Evolutionary conservation across 2,113 vertebrate genomes (phyloP).

Genomic region (Sinocyclocheilus grahami): DNA sequence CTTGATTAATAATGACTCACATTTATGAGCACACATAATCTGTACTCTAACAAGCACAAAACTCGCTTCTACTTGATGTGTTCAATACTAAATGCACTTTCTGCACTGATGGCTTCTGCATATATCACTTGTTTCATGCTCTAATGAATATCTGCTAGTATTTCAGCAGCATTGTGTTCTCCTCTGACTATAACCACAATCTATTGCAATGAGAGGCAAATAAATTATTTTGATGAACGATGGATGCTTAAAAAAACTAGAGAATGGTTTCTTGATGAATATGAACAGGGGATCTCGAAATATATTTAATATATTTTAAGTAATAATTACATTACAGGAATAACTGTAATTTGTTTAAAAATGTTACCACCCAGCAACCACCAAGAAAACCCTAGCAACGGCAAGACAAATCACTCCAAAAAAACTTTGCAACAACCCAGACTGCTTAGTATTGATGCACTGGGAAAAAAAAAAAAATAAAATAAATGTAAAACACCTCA

Average conservation of each 20-base stretch:
- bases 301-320: not conserved
- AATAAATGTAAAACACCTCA: not conserved
- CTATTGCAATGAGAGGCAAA: not conserved
- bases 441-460: not conserved
- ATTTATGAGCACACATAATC: slow-evolving; percentile 6
- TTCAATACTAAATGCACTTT: not conserved
- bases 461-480: not conserved
- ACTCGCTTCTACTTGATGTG: not conserved
- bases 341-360: not conserved
- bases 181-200: not conserved
- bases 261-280: not conserved
- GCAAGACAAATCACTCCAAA: too few species aligned
- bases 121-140: slow-evolving; percentile 7
- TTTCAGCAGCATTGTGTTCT: not conserved
- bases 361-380: not conserved
- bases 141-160: not conserved
- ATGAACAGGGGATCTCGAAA: not conserved
- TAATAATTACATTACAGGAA: not conserved
- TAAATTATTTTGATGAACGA: not conserved
- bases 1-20: slow-evolving; percentile 3
- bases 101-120: not conserved
- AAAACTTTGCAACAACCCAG: too few species aligned
- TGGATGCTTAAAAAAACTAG: not conserved
- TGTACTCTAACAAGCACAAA: not conserved
- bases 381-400: not conserved